phyloP scores from a whole-genome alignment of 2,888 invertebrate species.

The Nephrotoma guestfalica region DNA sequence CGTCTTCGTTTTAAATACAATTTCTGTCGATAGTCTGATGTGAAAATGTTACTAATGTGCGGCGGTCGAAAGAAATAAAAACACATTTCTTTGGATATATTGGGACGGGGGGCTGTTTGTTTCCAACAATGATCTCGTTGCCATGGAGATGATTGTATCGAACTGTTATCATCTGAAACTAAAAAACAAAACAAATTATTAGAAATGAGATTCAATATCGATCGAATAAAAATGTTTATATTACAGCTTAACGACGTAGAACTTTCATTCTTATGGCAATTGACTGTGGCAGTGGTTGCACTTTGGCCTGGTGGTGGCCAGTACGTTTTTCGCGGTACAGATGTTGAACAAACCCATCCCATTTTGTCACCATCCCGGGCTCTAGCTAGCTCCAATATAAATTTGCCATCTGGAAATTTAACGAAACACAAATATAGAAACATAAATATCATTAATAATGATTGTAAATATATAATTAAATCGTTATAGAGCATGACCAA shows the following conservation, averaged over 20 bases:
- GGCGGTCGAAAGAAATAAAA: constrained; percentile 34
- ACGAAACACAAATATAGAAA: neutral
- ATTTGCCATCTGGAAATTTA: constrained; percentile 61
- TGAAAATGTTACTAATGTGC: constrained; percentile 30
- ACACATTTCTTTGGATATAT: constrained; percentile 57
- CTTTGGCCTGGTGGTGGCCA: constrained; percentile 67
- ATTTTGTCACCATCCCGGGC: constrained; percentile 64
- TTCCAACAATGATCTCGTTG: constrained; percentile 84
- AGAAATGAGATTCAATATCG: neutral
- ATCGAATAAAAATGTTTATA: constrained; percentile 8
- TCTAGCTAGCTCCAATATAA: constrained; percentile 70
- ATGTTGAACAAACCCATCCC: constrained; percentile 56
- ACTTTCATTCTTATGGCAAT: constrained; percentile 50
- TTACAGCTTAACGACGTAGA: constrained; percentile 70
- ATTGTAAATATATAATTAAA: neutral
- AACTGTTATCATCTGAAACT: constrained; percentile 84
- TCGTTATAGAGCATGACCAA: constrained; percentile 5
- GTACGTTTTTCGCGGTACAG: constrained; percentile 76
- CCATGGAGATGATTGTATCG: constrained; percentile 82
- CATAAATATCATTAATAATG: neutral
- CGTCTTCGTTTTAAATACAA: constrained; percentile 44
- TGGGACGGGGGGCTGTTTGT: constrained; percentile 59
- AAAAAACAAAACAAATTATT: constrained; percentile 15
- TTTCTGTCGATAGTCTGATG: constrained; percentile 18
- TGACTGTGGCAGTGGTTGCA: constrained; percentile 39